These are phyloP conservation scores for Pantherophis guttatus DNA, from an alignment of 2,113 vertebrate genomes.

Conservation along the genomic window DNA sequence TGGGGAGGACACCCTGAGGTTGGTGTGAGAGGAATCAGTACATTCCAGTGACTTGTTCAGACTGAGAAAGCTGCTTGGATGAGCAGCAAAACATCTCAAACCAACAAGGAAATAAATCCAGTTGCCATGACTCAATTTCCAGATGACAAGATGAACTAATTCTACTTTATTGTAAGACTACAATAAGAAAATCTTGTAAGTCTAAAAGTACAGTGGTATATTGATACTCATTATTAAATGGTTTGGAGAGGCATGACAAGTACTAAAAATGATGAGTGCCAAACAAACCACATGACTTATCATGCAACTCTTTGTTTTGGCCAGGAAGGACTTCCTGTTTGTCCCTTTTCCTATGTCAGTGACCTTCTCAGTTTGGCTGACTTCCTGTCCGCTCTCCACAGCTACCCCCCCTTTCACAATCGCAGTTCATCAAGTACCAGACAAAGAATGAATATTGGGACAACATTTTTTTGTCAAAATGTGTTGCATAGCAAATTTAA, in stretches of 20 bases:
- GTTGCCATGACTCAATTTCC: not conserved
- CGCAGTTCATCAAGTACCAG: not conserved
- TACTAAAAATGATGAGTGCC: not conserved
- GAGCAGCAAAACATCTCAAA: not conserved
- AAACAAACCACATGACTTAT: not conserved
- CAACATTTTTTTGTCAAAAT: not conserved
- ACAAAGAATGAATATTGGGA: not conserved
- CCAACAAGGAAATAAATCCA: not conserved
- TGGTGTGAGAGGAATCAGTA: not conserved
- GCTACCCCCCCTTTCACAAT: not conserved
- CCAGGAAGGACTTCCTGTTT: not conserved
- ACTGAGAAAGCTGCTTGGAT: not conserved
- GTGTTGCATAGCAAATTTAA: not conserved
- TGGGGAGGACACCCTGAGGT: not conserved
- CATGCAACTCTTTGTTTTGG: not conserved
- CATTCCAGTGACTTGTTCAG: not conserved
- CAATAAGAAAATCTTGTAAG: not conserved
- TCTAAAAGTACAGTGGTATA: not conserved
- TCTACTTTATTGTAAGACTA: not conserved
- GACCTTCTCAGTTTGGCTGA: not conserved
- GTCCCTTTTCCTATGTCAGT: not conserved
- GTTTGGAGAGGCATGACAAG: not conserved
- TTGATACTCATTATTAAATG: not conserved
- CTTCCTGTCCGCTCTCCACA: not conserved
- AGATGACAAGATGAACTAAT: not conserved